Base-by-base conservation (phyloP, 2,888 invertebrate species). In the Ochropleura leucogaster region DNA sequence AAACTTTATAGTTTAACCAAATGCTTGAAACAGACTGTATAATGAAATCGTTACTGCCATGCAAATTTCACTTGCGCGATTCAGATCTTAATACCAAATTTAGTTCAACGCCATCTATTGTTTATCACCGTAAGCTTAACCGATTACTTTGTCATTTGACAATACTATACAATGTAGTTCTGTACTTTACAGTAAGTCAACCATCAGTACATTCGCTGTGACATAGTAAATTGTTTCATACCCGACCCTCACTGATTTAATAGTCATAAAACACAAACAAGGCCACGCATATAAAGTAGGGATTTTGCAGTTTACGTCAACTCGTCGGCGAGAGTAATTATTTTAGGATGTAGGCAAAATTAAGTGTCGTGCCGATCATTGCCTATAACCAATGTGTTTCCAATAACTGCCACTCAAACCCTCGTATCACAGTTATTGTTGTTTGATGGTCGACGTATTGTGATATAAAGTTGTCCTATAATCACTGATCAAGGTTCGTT, bases 221-320 rank as follows among this genome's bases (percentile, higher is more conserved):
- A 46, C 60, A 30, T 64, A 69, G 62, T 74, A 72, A 71, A 77
- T 82, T 79, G 79, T 84, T 74, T 70, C 65, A 71, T 79, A 42
- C 60, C 74, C 79, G 42, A 85, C 84, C 84, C 79, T 74, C 51
- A 77, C 72, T 84, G 87, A 85, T 87, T 82, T 83, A 85, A 84
- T 80, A 87, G 78, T 79, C 75, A 81, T 83, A 83, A 84, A 85
- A 87, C 68, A 74, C 74, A 85, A 86, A 84, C 84, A 78, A 78
- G 72, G 80, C 68, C 47, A 60, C 84, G 87, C 84, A 85, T 83
- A 84, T 77, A 83, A 81, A 87, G 81, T 74, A 57, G 77, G 79
- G 85, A 75, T 76, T 85, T 82, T 68, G 63, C 65, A 77, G 73
- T 85, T 80, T 80, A 80, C 66, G 72, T 82, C 84, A 79, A 81